Evolutionary conservation across 2,888 invertebrate genomes (phyloP).

Genomic region (Netelia virgata): DNA sequence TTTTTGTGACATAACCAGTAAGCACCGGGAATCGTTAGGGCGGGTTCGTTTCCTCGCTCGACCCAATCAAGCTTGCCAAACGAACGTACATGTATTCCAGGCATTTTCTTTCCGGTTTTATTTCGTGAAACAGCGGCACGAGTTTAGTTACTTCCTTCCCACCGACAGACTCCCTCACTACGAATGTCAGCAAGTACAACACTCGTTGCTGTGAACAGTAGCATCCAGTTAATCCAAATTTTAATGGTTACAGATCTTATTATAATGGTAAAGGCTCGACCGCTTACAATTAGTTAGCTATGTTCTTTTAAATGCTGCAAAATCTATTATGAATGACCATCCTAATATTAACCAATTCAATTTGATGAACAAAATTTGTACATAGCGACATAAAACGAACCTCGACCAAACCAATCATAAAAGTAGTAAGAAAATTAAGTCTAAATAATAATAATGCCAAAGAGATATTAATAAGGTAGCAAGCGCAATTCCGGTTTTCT

Average conservation of each 20-base stretch:
- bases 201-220: slow-evolving; percentile 80
- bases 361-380: no score
- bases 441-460: no score
- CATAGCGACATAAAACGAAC: no score
- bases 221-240: slow-evolving; percentile 20
- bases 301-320: neutral
- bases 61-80: slow-evolving; percentile 81
- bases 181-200: slow-evolving; percentile 81
- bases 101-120: slow-evolving; percentile 83
- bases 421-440: no score
- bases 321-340: no score
- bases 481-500: no score
- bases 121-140: slow-evolving; percentile 81
- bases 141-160: slow-evolving; percentile 77
- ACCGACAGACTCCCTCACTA: slow-evolving; percentile 77
- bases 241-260: neutral
- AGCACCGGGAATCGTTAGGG: slow-evolving; percentile 81
- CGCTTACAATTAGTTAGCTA: neutral
- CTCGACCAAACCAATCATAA: no score
- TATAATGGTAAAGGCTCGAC: neutral
- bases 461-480: no score
- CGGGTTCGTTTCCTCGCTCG: slow-evolving; percentile 76
- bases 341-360: no score
- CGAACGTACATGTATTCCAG: slow-evolving; percentile 84
- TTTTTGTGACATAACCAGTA: slow-evolving; percentile 83